Evolutionary conservation across 2,888 invertebrate genomes (phyloP).

Genomic region (Pterostichus niger): DNA sequence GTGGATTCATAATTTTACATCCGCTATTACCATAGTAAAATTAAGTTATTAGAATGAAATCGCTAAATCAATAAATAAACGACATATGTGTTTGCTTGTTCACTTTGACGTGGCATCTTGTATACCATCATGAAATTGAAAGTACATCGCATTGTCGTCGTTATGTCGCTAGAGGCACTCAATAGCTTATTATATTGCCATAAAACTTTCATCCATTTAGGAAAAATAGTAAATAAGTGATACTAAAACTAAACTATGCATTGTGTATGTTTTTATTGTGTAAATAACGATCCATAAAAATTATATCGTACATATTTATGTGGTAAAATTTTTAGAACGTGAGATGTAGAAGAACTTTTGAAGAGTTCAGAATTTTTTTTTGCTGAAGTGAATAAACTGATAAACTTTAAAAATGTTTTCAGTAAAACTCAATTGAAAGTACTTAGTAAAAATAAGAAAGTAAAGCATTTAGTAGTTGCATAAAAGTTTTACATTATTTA

Average conservation of each 20-base stretch:
- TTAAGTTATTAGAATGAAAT: too few relatives aligned
- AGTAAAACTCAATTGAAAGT: slow-evolving; percentile 38
- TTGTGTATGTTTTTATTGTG: too few relatives aligned
- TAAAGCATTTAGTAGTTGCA: slow-evolving; percentile 29
- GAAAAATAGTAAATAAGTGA: background rate
- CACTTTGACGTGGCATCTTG: background rate
- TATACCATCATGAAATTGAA: slow-evolving; percentile 34
- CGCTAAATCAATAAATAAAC: too few relatives aligned
- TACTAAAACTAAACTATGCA: background rate
- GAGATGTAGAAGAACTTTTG: too few relatives aligned
- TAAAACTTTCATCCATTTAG: slow-evolving; percentile 13
- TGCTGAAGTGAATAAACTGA: slow-evolving; percentile 22
- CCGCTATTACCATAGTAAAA: too few relatives aligned
- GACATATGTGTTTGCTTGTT: too few relatives aligned
- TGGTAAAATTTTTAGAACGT: too few relatives aligned
- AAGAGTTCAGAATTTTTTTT: background rate
- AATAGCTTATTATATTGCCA: slow-evolving; percentile 25
- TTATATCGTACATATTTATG: too few relatives aligned
- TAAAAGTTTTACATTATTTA: slow-evolving; percentile 47
- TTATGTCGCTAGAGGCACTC: background rate
- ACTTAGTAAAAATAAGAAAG: slow-evolving; percentile 32
- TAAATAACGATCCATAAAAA: too few relatives aligned
- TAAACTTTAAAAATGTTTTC: slow-evolving; percentile 7
- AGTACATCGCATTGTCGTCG: slow-evolving; percentile 21
- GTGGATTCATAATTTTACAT: too few relatives aligned